A percentile compares a stretch with the other conserved stretches of the same genome.
phyloP scores from a whole-genome alignment of 1,140 invertebrate species.

The Polyergus mexicanus region DNA sequence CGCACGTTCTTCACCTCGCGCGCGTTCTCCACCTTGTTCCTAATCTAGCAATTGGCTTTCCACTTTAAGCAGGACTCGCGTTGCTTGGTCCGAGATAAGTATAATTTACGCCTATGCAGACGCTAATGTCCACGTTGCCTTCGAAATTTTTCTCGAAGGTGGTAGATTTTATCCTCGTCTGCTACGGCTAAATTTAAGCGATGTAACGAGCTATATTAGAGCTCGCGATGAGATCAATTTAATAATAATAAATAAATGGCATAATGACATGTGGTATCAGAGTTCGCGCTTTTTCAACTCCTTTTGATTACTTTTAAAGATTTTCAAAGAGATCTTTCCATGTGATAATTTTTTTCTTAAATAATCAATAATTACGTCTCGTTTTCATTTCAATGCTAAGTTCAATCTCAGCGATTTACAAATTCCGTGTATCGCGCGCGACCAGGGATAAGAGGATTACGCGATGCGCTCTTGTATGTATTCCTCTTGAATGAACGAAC shows the following conservation, averaged over 20 bases:
- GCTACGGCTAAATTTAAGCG: neutral
- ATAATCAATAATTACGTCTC: slow-evolving; percentile 3
- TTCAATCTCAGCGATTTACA: slow-evolving; percentile 33
- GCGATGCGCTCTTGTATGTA: neutral
- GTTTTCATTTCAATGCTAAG: neutral
- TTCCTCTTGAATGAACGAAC: neutral
- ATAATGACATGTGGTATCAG: neutral
- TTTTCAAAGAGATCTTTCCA: no score
- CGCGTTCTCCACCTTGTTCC: slow-evolving; percentile 34
- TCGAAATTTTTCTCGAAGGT: neutral
- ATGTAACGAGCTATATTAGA: no score
- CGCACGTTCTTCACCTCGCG: slow-evolving; percentile 18
- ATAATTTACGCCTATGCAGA: slow-evolving; percentile 11
- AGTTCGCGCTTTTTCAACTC: neutral
- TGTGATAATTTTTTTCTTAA: no score
- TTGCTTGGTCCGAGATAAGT: slow-evolving; percentile 12
- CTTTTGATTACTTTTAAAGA: neutral
- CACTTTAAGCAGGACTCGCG: slow-evolving; percentile 26
- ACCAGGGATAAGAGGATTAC: slow-evolving; percentile 21
- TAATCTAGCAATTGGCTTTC: slow-evolving; percentile 47
- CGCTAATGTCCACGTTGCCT: slow-evolving; percentile 15
- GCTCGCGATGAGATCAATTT: neutral
- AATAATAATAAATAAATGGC: neutral
- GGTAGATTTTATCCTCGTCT: neutral
- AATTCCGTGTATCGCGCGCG: slow-evolving; percentile 12